Evolutionary conservation across 2,113 vertebrate genomes (phyloP), one percentile per base, ranked within the genome.

Genomic region (Campylomormyrus tamandua): DNA sequence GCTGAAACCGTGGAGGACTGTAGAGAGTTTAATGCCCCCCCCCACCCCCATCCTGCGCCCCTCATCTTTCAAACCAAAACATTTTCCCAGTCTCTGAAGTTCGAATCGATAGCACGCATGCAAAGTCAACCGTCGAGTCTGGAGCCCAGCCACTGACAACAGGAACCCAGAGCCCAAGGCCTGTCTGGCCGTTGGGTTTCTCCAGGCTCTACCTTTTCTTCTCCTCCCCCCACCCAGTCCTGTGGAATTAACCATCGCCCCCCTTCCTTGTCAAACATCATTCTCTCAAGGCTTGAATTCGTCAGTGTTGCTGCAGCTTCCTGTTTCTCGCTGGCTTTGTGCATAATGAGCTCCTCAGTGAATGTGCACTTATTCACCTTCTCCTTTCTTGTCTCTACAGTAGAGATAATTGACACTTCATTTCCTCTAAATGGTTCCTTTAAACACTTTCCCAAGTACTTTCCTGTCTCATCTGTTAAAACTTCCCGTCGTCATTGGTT

Each of bases 141-240:
- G 93, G 94, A 91, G 86, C 7, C 4, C 24, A 49, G 93, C 93
- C 95, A 95, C 87, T 24, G 89, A 93, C 93, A 94, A 93, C 92
- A 93, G 91, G 83, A 89, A 91, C 88, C 91, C 91, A 91, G 93
- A 90, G 91, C 90, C 89, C 91, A 90, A 88, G 90, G 86, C 87
- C 93, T 91, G 89, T 91, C 91, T 93, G 92, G 62, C 89, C 6
- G 31, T 90, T 90, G 91, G 90, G 50, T 87, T 87, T 90, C 93
- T 92, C 92, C 93, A 93, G 91, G 91, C 48, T 19, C 83, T 24
- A 13, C 13, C 35, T 88, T 74, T 31, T 17, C 66, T 74, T 35
- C 66, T 74, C 66, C 31, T 74, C 2, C 17, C 42, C 17, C 42
- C 83, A n/a, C 7, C n/a, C 27, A n/a, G 77, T 21, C 42, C 19